phyloP scores from a whole-genome alignment of 1,140 invertebrate species.

The Aphidius ervi region DNA sequence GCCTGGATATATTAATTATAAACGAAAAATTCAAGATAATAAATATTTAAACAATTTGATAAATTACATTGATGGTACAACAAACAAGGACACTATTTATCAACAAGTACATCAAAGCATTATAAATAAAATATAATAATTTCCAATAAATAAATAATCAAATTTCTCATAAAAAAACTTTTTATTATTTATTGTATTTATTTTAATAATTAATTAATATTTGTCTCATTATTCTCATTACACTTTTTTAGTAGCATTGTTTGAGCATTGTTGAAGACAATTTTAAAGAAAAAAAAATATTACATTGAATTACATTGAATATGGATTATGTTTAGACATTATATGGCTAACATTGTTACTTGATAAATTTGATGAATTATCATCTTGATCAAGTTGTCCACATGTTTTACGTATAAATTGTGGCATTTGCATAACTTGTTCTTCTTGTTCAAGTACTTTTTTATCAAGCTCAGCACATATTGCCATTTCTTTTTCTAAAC shows the following conservation, averaged over 20 bases:
- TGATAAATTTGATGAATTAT: conserved; percentile 55
- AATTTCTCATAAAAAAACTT: too few species aligned
- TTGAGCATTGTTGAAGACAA: too few species aligned
- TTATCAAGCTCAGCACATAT: conserved; percentile 82
- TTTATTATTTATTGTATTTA: too few species aligned
- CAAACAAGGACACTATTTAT: conserved; percentile 34
- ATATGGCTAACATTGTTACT: conserved; percentile 53
- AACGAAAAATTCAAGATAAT: conserved; percentile 35
- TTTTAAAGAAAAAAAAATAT: background rate
- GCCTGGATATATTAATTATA: conserved; percentile 62
- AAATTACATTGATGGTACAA: conserved; percentile 42
- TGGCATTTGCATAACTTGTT: conserved; percentile 88
- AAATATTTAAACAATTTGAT: conserved; percentile 31
- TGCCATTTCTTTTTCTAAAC: conserved; percentile 84
- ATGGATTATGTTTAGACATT: conserved; percentile 48
- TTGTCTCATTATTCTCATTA: background rate
- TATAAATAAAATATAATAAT: conserved; percentile 19
- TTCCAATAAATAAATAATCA: conserved; percentile 14
- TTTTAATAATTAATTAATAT: background rate
- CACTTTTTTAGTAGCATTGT: background rate
- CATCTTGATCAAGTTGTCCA: conserved; percentile 60
- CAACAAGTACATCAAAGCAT: conserved; percentile 29
- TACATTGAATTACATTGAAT: conserved; percentile 20
- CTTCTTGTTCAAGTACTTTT: conserved; percentile 87
- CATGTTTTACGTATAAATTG: conserved; percentile 75